phyloP scores from a whole-genome alignment of 1,140 invertebrate genomes.

The Drosophila arawakana region DNA sequence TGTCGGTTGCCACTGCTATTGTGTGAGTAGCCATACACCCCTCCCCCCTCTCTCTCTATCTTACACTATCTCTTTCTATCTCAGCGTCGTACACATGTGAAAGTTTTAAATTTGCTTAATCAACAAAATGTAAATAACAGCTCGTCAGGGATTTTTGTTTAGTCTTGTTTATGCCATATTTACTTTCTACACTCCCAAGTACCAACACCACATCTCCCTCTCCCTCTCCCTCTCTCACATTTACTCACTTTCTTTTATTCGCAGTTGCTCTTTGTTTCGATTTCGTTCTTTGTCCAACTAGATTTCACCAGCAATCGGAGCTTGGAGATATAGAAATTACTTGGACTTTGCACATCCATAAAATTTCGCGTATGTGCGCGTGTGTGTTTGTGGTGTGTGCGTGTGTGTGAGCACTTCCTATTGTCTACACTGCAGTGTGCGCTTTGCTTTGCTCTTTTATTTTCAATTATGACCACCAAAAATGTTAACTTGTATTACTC shows the following conservation, averaged over 20 bases:
- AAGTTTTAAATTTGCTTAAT: conserved; percentile 66
- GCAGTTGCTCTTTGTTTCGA: no score
- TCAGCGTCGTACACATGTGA: conserved; percentile 26
- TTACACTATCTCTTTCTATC: neutral
- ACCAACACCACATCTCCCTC: neutral
- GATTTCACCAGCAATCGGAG: conserved; percentile 8
- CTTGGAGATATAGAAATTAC: neutral
- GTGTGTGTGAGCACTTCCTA: neutral
- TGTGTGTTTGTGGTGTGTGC: conserved; percentile 1
- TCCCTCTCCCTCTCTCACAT: neutral
- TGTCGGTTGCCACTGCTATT: conserved; percentile 29
- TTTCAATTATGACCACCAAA: conserved; percentile 20
- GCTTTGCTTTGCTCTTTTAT: conserved; percentile 20
- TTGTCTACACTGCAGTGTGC: neutral
- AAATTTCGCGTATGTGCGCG: neutral
- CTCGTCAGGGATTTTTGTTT: conserved; percentile 57
- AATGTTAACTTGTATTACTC: conserved; percentile 1
- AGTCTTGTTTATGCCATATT: conserved; percentile 57
- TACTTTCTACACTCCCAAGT: conserved; percentile 3
- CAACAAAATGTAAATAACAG: conserved; percentile 64
- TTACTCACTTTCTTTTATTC: no score
- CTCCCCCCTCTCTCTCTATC: neutral
- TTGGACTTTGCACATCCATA: conserved; percentile 13
- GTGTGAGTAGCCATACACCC: neutral
- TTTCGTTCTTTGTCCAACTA: neutral